phyloP scores from a whole-genome alignment of 1,140 invertebrate genomes.

The Cydia pomonella region DNA sequence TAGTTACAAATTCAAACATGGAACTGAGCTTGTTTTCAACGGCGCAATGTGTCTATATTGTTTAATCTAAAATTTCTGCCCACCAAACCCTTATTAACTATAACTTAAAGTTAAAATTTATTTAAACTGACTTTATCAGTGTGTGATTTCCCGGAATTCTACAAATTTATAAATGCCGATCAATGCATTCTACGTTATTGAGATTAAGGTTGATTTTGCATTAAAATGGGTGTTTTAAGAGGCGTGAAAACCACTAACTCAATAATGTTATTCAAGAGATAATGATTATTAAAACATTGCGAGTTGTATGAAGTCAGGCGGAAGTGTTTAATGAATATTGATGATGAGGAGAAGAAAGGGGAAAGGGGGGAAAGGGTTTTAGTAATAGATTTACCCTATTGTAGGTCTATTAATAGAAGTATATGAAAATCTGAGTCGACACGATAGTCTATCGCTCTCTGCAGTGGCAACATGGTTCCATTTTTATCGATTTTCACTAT shows the following conservation, averaged over 20 bases:
- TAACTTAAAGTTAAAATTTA: not conserved
- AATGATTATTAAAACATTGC: constrained; percentile 27
- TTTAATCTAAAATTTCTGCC: not conserved
- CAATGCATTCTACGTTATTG: not conserved
- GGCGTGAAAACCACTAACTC: not conserved
- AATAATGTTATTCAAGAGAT: constrained; percentile 26
- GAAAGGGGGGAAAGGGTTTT: not conserved
- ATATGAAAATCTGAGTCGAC: too few species aligned
- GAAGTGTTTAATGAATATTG: constrained; percentile 17
- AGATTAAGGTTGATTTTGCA: not conserved
- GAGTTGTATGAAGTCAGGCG: constrained; percentile 3
- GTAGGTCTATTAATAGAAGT: too few species aligned
- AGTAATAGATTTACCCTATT: too few species aligned
- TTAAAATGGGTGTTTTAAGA: not conserved
- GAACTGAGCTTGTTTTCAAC: not conserved
- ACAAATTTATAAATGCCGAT: too few species aligned
- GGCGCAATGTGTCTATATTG: constrained; percentile 9
- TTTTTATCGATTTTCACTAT: too few species aligned
- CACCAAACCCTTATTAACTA: not conserved
- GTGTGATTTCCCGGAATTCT: too few species aligned
- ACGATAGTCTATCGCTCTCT: too few species aligned
- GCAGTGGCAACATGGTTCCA: too few species aligned
- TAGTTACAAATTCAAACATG: constrained; percentile 3
- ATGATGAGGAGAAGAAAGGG: not conserved
- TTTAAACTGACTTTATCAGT: not conserved